Base-by-base conservation (phyloP, 2,888 invertebrate species). In the Lobophora halterata region DNA sequence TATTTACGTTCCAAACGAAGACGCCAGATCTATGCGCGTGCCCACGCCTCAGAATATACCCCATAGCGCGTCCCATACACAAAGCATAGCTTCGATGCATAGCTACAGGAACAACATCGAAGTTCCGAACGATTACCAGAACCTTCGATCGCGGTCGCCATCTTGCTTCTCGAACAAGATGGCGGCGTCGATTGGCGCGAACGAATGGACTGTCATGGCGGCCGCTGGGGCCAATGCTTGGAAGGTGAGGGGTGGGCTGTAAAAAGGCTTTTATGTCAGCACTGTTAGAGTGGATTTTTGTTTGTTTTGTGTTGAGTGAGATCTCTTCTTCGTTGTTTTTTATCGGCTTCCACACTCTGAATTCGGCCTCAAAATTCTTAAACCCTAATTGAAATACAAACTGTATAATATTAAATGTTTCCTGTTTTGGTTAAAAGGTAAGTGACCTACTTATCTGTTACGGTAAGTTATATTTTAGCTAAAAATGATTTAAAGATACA, bases 231-330 rank as follows among this genome's bases (percentile, higher is more conserved):
- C 79, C 42, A 77, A 69, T 61, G 74, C 80, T 43, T 88, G 88
- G 88, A 88, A 88, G 88, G 88, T 88, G 88, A 88, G 88, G 86
- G 86, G 81, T 72, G 80, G 83, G 87, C 79, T 71, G 69, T 71
- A 55, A 47, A 63, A 61, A 52, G 33, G 72, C 70, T 73, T 72
- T 55, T 58, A 53, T 64, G 61, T 61, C 59, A 61, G 55, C 65
- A 68, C 68, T 65, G 49, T 53, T 73, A 69, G 66, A 65, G 67
- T 71, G 69, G 55, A 52, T 44, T 65, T 65, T 63, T 49, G 50
- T 65, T 61, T 58, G 56, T 50, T 59, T 61, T 54, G 55, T 51
- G 70, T 66, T 78, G 75, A 66, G 78, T 82, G 75, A 85, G 83
- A 81, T 85, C 86, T 77, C 66, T 37, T 36, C 26, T 13, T 19